Base-by-base conservation (phyloP, 1,140 invertebrate species). In the Diachasma alloeum region DNA sequence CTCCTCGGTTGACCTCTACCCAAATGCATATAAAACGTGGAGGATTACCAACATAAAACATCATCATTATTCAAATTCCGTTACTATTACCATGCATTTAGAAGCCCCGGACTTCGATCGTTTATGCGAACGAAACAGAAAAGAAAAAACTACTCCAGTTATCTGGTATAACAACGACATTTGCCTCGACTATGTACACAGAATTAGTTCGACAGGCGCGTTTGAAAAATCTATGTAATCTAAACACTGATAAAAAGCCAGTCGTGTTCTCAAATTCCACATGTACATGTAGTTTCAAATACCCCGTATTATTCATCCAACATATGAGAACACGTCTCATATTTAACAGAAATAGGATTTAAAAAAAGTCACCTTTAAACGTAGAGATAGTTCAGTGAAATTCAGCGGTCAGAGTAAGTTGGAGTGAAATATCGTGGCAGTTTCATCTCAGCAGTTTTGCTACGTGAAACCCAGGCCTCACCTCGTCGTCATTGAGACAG, bases 141-240 rank as follows among this genome's bases (percentile, higher is more conserved):
- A 19, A 26, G 3, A 63, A 63, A 63, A 63, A 26, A 63, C 6
- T 59, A 63, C 8, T 13, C 4, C 19, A 63, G 59, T 63, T 63
- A 63, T 63, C 59, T 63, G 19, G 39, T 31, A 63, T 10, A 63
- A 63, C 59, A 31, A 31, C 24, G 22, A 63, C 15, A 31, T 26
- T 26, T 63, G 6, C 11, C 24, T 26, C 59, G 24, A 31, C 59
- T 63, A 17, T 53, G 48, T 53, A 53, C 48, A 63, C 59, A 63
- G 19, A 24, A 19, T 63, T 24, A 26, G 59, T 10, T 26, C 5
- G 59, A 4, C 24, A 26, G 19, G 2, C 2, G 19, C 24, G 19
- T 63, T n/a, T 26, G 59, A 63, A 63, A 63, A 63, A 63, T 63
- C 59, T 63, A 26, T 63, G 24, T 63, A 63, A 63, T 63, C 59